These are phyloP conservation scores for Harlomillsia oculata DNA, from an alignment of 1,140 invertebrate genomes.

Conservation along the genomic window DNA sequence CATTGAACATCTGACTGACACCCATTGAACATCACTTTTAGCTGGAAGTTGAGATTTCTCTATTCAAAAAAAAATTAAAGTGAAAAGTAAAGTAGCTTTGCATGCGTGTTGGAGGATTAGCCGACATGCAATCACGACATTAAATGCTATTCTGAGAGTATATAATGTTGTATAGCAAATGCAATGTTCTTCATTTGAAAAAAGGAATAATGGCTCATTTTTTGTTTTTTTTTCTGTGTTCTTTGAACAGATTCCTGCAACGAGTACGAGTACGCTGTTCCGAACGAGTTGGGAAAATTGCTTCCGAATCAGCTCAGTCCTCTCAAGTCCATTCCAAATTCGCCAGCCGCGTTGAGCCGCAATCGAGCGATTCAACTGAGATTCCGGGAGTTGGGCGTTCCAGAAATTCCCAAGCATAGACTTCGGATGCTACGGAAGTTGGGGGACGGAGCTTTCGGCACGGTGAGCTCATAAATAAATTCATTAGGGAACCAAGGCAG, in stretches of 20 bases:
- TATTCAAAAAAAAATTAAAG: too few relatives aligned
- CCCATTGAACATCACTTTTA: too few relatives aligned
- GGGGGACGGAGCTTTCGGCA: conserved; percentile 81
- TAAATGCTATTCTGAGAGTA: too few relatives aligned
- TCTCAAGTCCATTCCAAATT: conserved; percentile 31
- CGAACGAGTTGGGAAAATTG: conserved; percentile 34
- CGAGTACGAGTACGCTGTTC: conserved; percentile 35
- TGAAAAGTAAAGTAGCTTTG: too few relatives aligned
- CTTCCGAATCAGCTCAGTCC: conserved; percentile 34
- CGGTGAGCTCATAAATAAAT: conserved; percentile 50
- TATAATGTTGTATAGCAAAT: too few relatives aligned
- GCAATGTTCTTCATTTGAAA: too few relatives aligned
- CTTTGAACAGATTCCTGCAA: conserved; percentile 33
- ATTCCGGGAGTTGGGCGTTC: conserved; percentile 46
- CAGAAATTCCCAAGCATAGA: conserved; percentile 73
- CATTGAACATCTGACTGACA: too few relatives aligned
- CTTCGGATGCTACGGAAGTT: conserved; percentile 78
- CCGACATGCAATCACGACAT: too few relatives aligned
- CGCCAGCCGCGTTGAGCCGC: conserved; percentile 22
- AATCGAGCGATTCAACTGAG: conserved; percentile 23
- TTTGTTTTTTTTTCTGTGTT: too few relatives aligned
- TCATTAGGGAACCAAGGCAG: conserved; percentile 6
- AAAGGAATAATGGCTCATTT: too few relatives aligned
- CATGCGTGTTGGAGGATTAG: too few relatives aligned
- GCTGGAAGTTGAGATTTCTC: too few relatives aligned